Evolutionary conservation across 1,140 invertebrate species (phyloP), one percentile per base, ranked within the genome.

Genomic region (Drosophila baimaii): DNA sequence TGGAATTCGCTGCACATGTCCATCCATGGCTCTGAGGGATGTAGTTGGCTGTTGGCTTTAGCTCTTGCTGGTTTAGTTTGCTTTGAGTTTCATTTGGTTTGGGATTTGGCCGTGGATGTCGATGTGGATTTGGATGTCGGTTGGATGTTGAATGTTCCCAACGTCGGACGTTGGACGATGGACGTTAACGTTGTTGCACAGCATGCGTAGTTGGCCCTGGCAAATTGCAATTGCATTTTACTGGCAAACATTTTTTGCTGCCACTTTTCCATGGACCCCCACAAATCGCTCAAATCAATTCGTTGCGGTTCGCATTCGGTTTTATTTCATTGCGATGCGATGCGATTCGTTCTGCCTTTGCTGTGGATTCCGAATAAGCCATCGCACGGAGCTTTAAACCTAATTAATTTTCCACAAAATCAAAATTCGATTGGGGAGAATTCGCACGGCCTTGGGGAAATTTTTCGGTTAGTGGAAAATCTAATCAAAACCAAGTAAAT

Each of bases 271-370:
- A 65, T 25, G n/a, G 25, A 2, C 12, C 17, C 59, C 33, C 64
- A 15, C 29, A 77, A 88, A 86, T 88, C 81, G 83, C 66, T 79
- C 79, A 82, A 88, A 88, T 88, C 83, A 86, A 88, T 86, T 88
- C 84, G 79, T 61, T 85, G 81, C 54, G 81, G 81, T 86, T 85
- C 64, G 54, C 21, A 35, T 62, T 77, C 49, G 79, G 64, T 61
- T 81, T 69, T 63, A 54, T 80, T 77, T 82, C 52, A 41, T 31
- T 74, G 46, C 52, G 58, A 75, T 63, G 58, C 71, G 35, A 39
- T 51, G 64, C 54, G 19, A 33, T 35, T 27, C 15, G 41, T 41
- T 35, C 13, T 6, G 17, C 51, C 41, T 75, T 76, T 76, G 51
- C 61, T 64, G 58, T 51, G 46, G n/a, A 25, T 21, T 49, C 2